Evolutionary conservation across 2,113 vertebrate species (phyloP).

Genomic region (Tyto alba): DNA sequence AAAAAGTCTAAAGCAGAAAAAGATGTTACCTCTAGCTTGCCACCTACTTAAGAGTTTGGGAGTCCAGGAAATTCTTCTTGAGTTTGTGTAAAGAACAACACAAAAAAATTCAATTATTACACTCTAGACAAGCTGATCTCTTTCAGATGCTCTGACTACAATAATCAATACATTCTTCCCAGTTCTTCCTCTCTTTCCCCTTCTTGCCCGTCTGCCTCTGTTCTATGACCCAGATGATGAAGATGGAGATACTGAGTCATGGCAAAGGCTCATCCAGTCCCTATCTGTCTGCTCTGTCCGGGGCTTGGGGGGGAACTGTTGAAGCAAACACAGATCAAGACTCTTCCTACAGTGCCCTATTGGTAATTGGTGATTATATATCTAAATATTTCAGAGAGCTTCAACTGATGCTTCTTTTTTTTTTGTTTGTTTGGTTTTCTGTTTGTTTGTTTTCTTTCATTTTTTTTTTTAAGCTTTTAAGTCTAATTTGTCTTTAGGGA

Average conservation of each 20-base stretch:
- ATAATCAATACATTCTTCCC: neutral
- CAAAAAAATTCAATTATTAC: neutral
- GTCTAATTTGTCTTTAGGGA: neutral
- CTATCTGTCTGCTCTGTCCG: neutral
- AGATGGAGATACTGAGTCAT: neutral
- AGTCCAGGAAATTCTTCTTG: neutral
- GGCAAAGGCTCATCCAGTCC: neutral
- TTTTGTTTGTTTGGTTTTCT: no score
- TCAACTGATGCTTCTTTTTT: neutral
- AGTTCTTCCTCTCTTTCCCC: neutral
- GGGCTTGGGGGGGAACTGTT: fast-evolving
- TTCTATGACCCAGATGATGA: neutral
- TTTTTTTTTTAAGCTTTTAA: neutral
- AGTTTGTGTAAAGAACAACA: neutral
- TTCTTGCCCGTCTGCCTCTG: neutral
- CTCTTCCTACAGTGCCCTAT: neutral
- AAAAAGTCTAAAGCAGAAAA: neutral
- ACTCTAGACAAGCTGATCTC: neutral
- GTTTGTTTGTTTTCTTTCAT: neutral
- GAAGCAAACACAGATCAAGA: neutral
- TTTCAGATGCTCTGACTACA: neutral
- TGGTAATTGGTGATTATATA: neutral
- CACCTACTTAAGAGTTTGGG: neutral
- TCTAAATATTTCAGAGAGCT: neutral
- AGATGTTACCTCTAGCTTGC: neutral